phyloP scores from a whole-genome alignment of 1,140 invertebrate species.

The Meloidogyne floridensis region DNA sequence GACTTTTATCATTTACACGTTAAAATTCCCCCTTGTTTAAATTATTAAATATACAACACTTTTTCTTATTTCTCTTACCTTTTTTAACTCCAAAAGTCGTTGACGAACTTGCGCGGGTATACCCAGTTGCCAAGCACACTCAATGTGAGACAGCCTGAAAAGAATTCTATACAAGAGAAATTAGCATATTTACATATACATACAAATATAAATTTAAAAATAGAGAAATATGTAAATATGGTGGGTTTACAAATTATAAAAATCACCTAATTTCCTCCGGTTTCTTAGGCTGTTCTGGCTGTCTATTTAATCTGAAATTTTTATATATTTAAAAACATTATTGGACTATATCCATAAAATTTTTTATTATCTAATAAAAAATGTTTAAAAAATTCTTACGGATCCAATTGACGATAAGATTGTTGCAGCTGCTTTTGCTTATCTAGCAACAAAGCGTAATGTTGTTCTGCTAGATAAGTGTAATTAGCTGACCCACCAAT shows the following conservation, averaged over 20 bases:
- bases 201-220: neutral
- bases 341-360: too few species aligned
- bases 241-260: neutral
- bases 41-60: neutral
- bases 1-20: too few species aligned
- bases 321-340: too few species aligned
- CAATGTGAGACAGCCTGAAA: constrained; percentile 40
- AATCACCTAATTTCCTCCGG: neutral
- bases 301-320: too few species aligned
- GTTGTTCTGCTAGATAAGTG: constrained; percentile 18
- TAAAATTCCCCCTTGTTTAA: too few species aligned
- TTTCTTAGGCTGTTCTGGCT: too few species aligned
- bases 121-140: constrained; percentile 38
- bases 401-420: constrained; percentile 12
- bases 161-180: neutral
- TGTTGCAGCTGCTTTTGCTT: constrained; percentile 3
- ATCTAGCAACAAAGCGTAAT: neutral
- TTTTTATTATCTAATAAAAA: neutral
- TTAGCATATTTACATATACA: constrained; percentile 3
- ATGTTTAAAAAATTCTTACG: neutral
- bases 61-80: constrained; percentile 7
- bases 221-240: neutral
- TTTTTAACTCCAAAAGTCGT: constrained; percentile 28
- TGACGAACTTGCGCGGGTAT: constrained; percentile 42
- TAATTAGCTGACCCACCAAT: constrained; percentile 24